A percentile compares a stretch with the other conserved stretches of the same genome.
Conservation (phyloP, 2,888 invertebrate species). For the Acrocyrtus sp. region DNA sequence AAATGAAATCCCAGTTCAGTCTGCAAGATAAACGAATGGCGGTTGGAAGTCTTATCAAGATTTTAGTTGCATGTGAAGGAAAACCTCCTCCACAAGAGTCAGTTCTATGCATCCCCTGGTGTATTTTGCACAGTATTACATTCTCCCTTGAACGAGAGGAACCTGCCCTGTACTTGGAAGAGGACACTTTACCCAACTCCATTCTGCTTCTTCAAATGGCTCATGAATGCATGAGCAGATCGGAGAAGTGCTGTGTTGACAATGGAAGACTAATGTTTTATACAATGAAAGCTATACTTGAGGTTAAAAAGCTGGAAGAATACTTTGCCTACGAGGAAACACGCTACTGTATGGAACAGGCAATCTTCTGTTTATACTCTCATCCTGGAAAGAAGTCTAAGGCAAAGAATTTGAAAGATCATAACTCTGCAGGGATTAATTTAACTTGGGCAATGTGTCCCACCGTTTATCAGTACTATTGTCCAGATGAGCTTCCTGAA, state of each 20-base stretch:
- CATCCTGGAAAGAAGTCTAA: constrained; percentile 80
- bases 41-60: constrained; percentile 45
- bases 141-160: constrained; percentile 55
- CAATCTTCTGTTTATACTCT: constrained; percentile 85
- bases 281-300: constrained; percentile 78
- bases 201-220: constrained; percentile 60
- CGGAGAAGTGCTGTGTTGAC: constrained; percentile 65
- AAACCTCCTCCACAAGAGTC: constrained; percentile 33
- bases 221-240: constrained; percentile 58
- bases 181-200: constrained; percentile 60
- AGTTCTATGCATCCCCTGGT: constrained; percentile 57
- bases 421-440: constrained; percentile 46
- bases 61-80: constrained; percentile 53
- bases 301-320: constrained; percentile 68
- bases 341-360: constrained; percentile 84
- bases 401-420: constrained; percentile 65
- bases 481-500: constrained; percentile 81
- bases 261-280: constrained; percentile 83
- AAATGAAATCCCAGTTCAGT: constrained; percentile 25
- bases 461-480: constrained; percentile 77
- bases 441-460: constrained; percentile 66
- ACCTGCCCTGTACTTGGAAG: constrained; percentile 58
- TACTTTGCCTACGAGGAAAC: constrained; percentile 76
- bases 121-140: constrained; percentile 57
- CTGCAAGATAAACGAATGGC: constrained; percentile 44